Base-by-base conservation (phyloP, 2,113 vertebrate species). In the Microcebus tavaratra region DNA sequence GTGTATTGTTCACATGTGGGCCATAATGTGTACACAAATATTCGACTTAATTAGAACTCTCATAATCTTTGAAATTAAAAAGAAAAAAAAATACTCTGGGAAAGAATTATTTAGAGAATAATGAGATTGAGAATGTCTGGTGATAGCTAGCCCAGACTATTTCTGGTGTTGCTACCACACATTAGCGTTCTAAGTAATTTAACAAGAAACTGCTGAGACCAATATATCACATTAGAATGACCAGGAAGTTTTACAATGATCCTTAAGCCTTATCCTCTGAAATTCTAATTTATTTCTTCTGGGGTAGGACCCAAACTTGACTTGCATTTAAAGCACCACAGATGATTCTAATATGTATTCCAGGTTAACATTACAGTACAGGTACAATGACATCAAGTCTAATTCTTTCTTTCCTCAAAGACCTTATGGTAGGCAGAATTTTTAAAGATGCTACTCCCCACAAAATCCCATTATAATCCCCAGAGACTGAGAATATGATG, bases 31-130 rank as follows among this genome's bases (percentile, higher is more conserved):
- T 61, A 59, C 59, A 78, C 36, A 96, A 31, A 90, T 90, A 97
- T 25, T 93, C 75, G 85, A 86, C n/a, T 85, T 86, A 93, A 94
- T 96, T 80, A 96, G 67, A 79, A 68, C 7, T 27, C 36, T 87
- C 27, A 73, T 27, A 90, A 90, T 95, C 59, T 88, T 79, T 73
- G 39, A 93, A 93, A 95, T 95, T 87, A 55, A 63, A 63, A 63
- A 63, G 27, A 29, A 61, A 90, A 90, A 86, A 55, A 31, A 90
- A 39, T 78, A 1, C 57, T 34, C 68, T 36, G 45, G 82, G 79
- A 89, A 75, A 68, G 25, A 14, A 65, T 92, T 48, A 96, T 84
- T 72, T 88, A 67, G 27, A 83, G 17, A 67, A n/a, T 72, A 88
- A 68, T 78, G 36, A 94, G n/a, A 48, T n/a, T 82, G 61, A 93